Evolutionary conservation across 2,888 invertebrate genomes (phyloP), one percentile per base, ranked within the genome.

Genomic region (Euzophera pinguis): DNA sequence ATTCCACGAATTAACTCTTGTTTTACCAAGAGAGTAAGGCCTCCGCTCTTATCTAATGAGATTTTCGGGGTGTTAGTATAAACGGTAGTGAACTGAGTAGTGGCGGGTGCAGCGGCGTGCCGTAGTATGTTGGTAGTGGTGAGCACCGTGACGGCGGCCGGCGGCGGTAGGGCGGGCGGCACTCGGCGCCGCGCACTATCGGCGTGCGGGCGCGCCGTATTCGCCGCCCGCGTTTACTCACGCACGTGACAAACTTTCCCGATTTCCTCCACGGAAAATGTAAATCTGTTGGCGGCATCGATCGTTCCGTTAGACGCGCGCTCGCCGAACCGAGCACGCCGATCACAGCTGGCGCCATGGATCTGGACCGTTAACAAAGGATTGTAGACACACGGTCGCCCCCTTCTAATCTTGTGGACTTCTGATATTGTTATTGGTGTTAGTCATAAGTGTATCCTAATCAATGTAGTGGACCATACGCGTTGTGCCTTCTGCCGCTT

Each of bases 211-310:
- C 88, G 90, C 88, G 84, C 84, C 78, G 81, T 79, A 67, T 60
- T 74, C 66, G 75, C 81, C 79, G 81, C 81, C 81, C 80, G 83
- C 75, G 70, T 71, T 73, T 60, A 60, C 63, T 67, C 67, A 73
- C 72, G 71, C 84, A 84, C 84, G 83, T 83, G 81, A 81, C 84
- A 89, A 90, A 90, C 89, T 90, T 90, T 89, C 76, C 78, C 88
- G 89, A 89, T 88, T 82, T 86, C 79, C 87, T 79, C 74, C 64
- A 75, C 81, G 84, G 83, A 86, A 88, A 88, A 90, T 89, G 88
- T 89, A 86, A 90, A 89, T 89, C 87, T 79, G 84, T 80, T 78
- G 81, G 80, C 79, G 82, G 81, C 86, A 90, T 89, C 90, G 90
- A 89, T 89, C 90, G 88, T 74, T 60, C 71, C 71, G 70, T 67